These are phyloP conservation scores for Hirtodrosophila trivittata DNA, from an alignment of 2,888 invertebrate genomes.

Conservation along the genomic window DNA sequence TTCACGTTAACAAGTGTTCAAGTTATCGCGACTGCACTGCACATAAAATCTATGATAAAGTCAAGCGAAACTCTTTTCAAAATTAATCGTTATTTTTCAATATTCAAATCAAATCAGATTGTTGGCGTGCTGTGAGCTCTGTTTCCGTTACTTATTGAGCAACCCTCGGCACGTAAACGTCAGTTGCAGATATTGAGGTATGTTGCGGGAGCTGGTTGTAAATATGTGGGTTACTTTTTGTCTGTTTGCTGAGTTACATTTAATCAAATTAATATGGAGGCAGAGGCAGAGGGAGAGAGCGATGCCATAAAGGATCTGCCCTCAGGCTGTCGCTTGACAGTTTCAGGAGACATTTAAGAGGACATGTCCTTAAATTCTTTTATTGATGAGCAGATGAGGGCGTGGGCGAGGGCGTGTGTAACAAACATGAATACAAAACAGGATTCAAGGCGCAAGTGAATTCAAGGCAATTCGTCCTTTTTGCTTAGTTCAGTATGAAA, in stretches of 20 bases:
- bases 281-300: too few relatives aligned
- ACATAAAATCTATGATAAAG: too few relatives aligned
- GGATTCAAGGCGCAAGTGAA: too few relatives aligned
- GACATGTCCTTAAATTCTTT: conserved; percentile 33
- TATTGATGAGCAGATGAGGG: conserved; percentile 69
- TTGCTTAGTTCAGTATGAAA: too few relatives aligned
- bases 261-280: conserved; percentile 74
- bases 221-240: conserved; percentile 41
- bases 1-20: too few relatives aligned
- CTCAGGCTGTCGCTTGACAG: conserved; percentile 28
- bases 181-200: conserved; percentile 18
- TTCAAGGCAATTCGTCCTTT: too few relatives aligned
- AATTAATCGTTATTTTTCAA: too few relatives aligned
- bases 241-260: conserved; percentile 56
- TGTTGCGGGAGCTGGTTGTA: conserved; percentile 11
- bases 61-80: too few relatives aligned
- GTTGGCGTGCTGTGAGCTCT: too few relatives aligned
- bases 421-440: conserved; percentile 41
- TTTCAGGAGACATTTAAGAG: conserved; percentile 58
- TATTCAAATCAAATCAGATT: too few relatives aligned
- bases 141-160: neutral
- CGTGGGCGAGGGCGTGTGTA: too few relatives aligned
- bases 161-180: conserved; percentile 32
- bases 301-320: conserved; percentile 10
- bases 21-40: too few relatives aligned